Conservation (phyloP, 2,888 invertebrate genomes). For the Pediacus dermestoides region DNA sequence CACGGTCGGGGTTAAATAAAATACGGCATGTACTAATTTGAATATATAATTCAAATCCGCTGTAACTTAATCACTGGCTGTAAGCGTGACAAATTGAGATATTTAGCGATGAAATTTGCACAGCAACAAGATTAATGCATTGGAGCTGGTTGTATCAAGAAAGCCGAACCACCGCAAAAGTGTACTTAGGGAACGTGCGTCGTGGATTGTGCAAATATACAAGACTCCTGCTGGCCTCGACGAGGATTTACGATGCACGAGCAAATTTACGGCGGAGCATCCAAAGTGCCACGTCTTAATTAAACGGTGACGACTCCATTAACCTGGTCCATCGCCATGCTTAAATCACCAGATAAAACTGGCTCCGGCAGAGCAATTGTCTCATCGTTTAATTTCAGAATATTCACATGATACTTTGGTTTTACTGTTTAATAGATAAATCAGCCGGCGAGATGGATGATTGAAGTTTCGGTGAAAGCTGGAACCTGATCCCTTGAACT, state of each 20-base stretch:
- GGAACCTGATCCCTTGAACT: conserved; percentile 4
- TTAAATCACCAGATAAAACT: no score
- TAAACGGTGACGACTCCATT: conserved; percentile 30
- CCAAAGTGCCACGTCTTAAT: conserved; percentile 27
- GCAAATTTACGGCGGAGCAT: conserved; percentile 7
- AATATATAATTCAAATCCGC: conserved; percentile 19
- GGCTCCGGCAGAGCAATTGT: no score
- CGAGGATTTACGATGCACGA: conserved; percentile 13
- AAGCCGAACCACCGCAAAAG: conserved; percentile 17
- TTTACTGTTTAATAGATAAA: no score
- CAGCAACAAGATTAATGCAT: conserved; percentile 26
- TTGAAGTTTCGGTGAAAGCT: not conserved
- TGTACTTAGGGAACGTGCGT: conserved; percentile 16
- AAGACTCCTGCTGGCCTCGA: conserved; percentile 9
- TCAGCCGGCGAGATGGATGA: conserved; percentile 1
- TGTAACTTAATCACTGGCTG: conserved; percentile 16
- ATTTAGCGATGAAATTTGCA: conserved; percentile 25
- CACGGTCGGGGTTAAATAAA: conserved; percentile 7
- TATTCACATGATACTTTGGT: no score
- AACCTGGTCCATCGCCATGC: conserved; percentile 14
- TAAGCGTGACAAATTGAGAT: conserved; percentile 29
- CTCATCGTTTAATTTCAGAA: no score
- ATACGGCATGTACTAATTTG: conserved; percentile 12
- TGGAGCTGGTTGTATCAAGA: conserved; percentile 23
- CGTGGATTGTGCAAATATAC: conserved; percentile 24